Evolutionary conservation across 2,888 invertebrate species (phyloP), one percentile per base, ranked within the genome.

Genomic region (Caenorhabditis macrosperma): DNA sequence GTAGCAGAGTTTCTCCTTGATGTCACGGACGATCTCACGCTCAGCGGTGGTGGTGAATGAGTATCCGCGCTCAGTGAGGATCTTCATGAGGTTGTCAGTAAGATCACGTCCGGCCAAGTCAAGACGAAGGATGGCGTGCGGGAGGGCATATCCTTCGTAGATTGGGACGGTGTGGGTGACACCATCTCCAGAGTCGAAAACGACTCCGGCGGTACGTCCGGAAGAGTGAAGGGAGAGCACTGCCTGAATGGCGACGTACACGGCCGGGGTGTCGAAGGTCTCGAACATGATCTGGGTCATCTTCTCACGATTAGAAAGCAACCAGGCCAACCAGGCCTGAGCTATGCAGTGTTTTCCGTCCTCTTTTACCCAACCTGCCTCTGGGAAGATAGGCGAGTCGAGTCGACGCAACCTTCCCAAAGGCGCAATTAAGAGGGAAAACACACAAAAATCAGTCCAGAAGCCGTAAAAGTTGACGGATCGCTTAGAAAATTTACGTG

Each of bases 1-100:
- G 91, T 99, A 99, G 92, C 98, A 99, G 30, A 99, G 93, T 91
- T 97, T 97, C 91, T 99, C 99, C 91, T 88, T 88, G 82, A 96
- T 95, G 92, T 96, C 96, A 89, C 96, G 94, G 81, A 96, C 96
- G 91, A 96, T 96, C 93, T 96, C 96, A 90, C 93, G 95, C 92
- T 91, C 78, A 72, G 82, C 82, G 59, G 90, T 89, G 82, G 91
- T 91, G 67, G 90, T 91, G 89, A 91, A 91, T 41, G 89, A 90
- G 85, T 91, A 91, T 75, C 91, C 91, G 68, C 91, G 88, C 85
- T 91, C 91, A 35, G 90, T 93, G 81, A 93, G 90, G 69, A 82
- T 80, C 80, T 82, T 80, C 92, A 92, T 93, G 82, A 93, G 89
- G 90, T 93, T 93, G 86, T 93, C 92, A 57, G 92, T 93, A 48